These are phyloP conservation scores for Lymantria monacha DNA, from an alignment of 2,888 invertebrate genomes.

Conservation along the genomic window DNA sequence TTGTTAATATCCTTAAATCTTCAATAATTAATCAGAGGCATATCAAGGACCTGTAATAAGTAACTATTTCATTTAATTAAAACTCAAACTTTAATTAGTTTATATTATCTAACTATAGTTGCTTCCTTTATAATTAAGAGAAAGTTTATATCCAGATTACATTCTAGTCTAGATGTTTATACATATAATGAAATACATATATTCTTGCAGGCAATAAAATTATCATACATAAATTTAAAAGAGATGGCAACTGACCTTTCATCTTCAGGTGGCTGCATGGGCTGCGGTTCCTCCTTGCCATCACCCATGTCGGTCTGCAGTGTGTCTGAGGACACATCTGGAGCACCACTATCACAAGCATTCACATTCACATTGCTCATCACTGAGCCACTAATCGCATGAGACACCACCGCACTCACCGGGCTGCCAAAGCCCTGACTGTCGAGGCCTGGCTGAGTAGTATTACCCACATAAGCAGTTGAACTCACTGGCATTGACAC, in stretches of 20 bases:
- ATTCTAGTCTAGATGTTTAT: background rate
- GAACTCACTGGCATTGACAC: constrained; percentile 76
- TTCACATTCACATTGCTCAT: constrained; percentile 76
- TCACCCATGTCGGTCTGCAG: constrained; percentile 66
- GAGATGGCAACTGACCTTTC: constrained; percentile 65
- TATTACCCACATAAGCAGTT: constrained; percentile 60
- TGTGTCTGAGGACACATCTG: constrained; percentile 57
- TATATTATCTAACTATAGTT: background rate
- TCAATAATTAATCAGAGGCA: no score
- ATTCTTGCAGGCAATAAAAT: background rate
- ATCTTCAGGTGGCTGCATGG: constrained; percentile 66
- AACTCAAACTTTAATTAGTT: background rate
- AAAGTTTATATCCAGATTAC: background rate
- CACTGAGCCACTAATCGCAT: constrained; percentile 70
- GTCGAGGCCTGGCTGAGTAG: constrained; percentile 65
- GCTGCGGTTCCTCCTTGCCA: constrained; percentile 70
- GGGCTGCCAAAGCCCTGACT: constrained; percentile 79
- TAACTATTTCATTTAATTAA: background rate
- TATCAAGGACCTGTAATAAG: no score
- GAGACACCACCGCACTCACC: constrained; percentile 77
- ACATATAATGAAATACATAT: background rate
- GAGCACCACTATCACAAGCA: constrained; percentile 74
- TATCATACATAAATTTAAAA: background rate
- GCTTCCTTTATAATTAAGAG: background rate
- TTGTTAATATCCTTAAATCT: no score